phyloP scores from a whole-genome alignment of 2,888 invertebrate species.

The Caradrina clavipalpis region DNA sequence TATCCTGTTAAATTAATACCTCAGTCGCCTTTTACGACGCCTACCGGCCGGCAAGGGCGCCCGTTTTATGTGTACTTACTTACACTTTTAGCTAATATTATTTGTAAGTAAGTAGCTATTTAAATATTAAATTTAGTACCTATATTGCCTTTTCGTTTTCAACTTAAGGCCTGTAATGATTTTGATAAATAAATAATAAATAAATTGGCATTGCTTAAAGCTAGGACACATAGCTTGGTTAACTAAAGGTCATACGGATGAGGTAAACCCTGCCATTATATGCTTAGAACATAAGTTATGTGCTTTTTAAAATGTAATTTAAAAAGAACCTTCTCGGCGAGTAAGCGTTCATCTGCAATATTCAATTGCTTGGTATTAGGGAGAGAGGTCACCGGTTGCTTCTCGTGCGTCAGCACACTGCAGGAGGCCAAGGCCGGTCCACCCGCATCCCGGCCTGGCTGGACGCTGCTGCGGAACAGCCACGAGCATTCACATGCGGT shows the following conservation, averaged over 20 bases:
- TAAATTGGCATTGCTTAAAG: too few species aligned
- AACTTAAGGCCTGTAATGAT: too few species aligned
- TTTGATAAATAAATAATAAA: too few species aligned
- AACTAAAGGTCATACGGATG: too few species aligned
- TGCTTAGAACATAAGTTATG: too few species aligned
- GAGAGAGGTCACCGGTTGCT: conserved; percentile 37
- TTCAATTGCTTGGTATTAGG: conserved; percentile 13
- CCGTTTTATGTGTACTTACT: conserved; percentile 4
- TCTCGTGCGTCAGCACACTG: conserved; percentile 26
- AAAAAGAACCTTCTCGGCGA: background rate
- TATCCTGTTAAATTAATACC: conserved; percentile 31
- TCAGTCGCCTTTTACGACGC: conserved; percentile 14
- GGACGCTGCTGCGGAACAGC: conserved; percentile 9
- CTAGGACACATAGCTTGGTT: too few species aligned
- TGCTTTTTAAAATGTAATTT: background rate
- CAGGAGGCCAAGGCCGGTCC: conserved; percentile 44
- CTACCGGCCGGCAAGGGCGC: background rate
- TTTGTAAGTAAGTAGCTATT: background rate
- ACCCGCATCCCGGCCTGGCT: conserved; percentile 29
- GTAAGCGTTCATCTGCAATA: conserved; percentile 10
- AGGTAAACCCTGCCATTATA: too few species aligned
- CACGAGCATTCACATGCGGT: background rate
- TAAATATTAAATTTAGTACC: background rate
- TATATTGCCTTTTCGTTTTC: too few species aligned
- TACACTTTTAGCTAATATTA: background rate